These are phyloP conservation scores for Macaca mulatta DNA, from an alignment of 2,113 vertebrate genomes.

Conservation along the genomic window DNA sequence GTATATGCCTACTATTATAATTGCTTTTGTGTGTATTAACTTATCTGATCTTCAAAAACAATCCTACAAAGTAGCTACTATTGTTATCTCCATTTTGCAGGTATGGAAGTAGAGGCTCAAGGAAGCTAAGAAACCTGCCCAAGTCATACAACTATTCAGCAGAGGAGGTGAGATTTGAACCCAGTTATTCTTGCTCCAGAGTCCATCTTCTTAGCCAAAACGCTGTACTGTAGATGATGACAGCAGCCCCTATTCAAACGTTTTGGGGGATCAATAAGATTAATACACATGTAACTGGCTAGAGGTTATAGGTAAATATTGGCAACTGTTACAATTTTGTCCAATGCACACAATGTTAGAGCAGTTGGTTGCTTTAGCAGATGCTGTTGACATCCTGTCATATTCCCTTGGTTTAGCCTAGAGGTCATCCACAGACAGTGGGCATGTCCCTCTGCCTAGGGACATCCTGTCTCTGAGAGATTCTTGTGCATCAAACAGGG, in stretches of 20 bases:
- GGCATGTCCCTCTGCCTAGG: background rate
- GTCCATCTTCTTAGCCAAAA: background rate
- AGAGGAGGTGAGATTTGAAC: background rate
- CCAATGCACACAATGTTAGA: rapidly evolving
- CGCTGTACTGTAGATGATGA: background rate
- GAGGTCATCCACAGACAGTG: background rate
- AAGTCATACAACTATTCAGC: background rate
- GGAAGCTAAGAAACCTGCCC: background rate
- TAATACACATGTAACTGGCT: no score
- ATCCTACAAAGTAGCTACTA: background rate
- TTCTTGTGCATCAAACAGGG: background rate
- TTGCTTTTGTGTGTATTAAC: background rate
- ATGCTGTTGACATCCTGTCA: background rate
- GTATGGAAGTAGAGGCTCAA: background rate
- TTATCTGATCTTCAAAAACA: background rate
- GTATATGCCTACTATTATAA: background rate
- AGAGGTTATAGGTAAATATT: background rate
- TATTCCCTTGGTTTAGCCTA: background rate
- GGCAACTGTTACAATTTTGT: background rate
- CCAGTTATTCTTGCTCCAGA: background rate
- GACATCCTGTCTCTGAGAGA: background rate
- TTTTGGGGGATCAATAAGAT: background rate
- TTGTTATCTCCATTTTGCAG: background rate
- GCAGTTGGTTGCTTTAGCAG: background rate
- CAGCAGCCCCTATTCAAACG: background rate